phyloP scores from a whole-genome alignment of 30 jellyfish, hydroid and myxozoan genomes.

The Catostylus mosaicus region DNA sequence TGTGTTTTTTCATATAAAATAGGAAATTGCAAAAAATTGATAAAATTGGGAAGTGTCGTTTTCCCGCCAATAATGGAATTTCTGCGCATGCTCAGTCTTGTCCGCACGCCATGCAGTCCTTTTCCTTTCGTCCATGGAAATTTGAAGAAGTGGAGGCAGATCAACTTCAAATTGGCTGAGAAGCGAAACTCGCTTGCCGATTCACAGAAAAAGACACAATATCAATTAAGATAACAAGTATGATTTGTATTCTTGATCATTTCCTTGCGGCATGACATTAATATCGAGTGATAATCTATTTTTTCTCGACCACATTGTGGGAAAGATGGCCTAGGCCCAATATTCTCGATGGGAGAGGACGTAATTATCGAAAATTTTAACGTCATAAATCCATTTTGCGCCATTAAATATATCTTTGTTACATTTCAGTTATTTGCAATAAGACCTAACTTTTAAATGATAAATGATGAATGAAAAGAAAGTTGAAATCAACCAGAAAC shows the following conservation, averaged over 20 bases:
- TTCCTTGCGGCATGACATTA: background rate
- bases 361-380: no score
- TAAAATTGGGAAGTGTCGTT: background rate
- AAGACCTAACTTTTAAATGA: no score
- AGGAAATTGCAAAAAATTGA: background rate
- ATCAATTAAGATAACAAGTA: background rate
- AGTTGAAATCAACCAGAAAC: no score
- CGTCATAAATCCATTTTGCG: no score
- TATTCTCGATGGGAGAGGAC: no score
- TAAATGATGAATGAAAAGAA: no score
- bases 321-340: background rate
- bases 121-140: slow-evolving; percentile 24
- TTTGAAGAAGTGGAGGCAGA: slow-evolving; percentile 1
- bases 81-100: slow-evolving; percentile 39
- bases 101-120: slow-evolving; percentile 40
- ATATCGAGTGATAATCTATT: background rate
- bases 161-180: background rate
- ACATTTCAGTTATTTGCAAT: no score
- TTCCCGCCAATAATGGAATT: slow-evolving; percentile 32
- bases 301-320: background rate
- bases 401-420: no score
- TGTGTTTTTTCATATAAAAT: no score
- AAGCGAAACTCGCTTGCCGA: background rate
- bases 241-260: background rate
- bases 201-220: background rate